Conservation (phyloP, 2,888 invertebrate species). For the Tenthredo amoena region DNA sequence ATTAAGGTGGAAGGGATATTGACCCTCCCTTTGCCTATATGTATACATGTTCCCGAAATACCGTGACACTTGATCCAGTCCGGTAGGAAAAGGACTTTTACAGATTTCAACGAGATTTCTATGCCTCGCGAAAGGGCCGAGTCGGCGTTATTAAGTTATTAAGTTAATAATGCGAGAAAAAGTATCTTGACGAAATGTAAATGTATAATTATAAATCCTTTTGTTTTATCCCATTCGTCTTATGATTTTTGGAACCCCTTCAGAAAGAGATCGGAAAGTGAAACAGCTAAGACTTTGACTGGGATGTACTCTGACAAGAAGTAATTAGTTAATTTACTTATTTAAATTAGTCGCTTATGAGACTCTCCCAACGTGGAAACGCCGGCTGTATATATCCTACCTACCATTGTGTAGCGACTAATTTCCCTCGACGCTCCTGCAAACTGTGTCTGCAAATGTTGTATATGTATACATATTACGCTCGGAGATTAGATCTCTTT, state of each 20-base stretch:
- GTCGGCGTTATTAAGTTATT: background rate
- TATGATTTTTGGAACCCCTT: background rate
- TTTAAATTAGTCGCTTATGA: constrained; percentile 33
- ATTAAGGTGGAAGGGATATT: constrained; percentile 32
- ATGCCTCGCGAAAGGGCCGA: background rate
- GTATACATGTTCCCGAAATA: background rate
- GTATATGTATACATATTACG: constrained; percentile 9
- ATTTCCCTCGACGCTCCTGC: constrained; percentile 34
- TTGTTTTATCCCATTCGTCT: background rate
- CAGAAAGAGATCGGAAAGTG: background rate
- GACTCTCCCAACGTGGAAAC: background rate
- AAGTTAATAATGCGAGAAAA: background rate
- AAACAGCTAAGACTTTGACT: background rate
- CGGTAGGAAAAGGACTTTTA: background rate
- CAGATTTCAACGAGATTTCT: background rate
- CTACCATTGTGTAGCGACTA: constrained; percentile 27
- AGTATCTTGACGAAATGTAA: background rate
- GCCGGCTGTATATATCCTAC: background rate
- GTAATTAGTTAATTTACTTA: constrained; percentile 43
- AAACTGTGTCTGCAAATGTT: constrained; percentile 23
- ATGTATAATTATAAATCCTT: background rate
- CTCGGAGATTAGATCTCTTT: constrained; percentile 7
- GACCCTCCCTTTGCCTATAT: constrained; percentile 10
- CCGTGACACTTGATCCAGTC: constrained; percentile 6
- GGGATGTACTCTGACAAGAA: background rate